A percentile compares a stretch with the other conserved stretches of the same genome.
phyloP scores from a whole-genome alignment of 1,140 invertebrate species.

The Stenopsyche tienmushanensis region DNA sequence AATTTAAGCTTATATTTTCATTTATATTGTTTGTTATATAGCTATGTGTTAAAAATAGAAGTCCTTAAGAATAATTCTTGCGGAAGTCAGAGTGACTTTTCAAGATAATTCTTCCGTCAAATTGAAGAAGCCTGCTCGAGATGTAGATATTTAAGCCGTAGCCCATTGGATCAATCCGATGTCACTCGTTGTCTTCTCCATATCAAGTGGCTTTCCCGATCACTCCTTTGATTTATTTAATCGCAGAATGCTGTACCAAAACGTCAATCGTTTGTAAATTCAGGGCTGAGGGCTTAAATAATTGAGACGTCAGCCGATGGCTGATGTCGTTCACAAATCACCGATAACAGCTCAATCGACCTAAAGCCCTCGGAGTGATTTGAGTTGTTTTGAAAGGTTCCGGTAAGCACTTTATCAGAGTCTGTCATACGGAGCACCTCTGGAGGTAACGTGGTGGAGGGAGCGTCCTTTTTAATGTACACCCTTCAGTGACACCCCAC shows the following conservation, averaged over 20 bases:
- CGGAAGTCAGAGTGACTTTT: no score
- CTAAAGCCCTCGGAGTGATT: constrained; percentile 19
- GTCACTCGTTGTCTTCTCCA: not conserved
- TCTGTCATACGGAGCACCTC: constrained; percentile 2
- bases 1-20: no score
- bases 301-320: constrained; percentile 24
- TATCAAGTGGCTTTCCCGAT: not conserved
- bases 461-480: not conserved
- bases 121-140: no score
- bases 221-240: not conserved
- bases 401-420: no score
- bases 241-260: not conserved
- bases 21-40: no score
- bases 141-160: no score
- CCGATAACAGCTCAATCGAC: constrained; percentile 23
- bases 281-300: constrained; percentile 15
- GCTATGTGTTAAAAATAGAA: no score
- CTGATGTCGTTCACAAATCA: constrained; percentile 18
- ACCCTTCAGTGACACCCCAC: not conserved
- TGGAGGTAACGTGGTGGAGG: not conserved
- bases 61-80: no score
- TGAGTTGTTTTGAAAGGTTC: constrained; percentile 22
- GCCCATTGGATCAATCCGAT: no score
- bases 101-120: no score
- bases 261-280: not conserved